A percentile compares a stretch with the other conserved stretches of the same genome.
phyloP scores from a whole-genome alignment of 2,797 vertebrate genomes.

The Margarornis squamiger region DNA sequence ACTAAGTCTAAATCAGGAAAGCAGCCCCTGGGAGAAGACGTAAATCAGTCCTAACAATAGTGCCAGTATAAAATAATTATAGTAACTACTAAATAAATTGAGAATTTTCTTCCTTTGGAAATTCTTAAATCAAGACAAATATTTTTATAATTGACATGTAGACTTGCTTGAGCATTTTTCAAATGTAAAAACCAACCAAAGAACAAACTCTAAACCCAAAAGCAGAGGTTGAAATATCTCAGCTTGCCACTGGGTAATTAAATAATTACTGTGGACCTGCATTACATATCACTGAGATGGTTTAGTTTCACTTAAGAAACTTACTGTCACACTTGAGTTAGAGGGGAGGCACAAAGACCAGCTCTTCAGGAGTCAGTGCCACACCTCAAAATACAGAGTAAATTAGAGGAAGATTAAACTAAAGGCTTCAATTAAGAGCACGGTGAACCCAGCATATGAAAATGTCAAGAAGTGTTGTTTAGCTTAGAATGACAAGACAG shows the following conservation, averaged over 20 bases:
- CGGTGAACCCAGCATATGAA: background rate
- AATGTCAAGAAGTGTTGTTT: background rate
- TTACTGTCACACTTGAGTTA: background rate
- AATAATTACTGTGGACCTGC: background rate
- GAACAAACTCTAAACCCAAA: background rate
- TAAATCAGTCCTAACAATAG: background rate
- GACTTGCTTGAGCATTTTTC: background rate
- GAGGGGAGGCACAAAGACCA: background rate
- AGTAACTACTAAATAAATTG: background rate
- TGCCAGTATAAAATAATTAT: background rate
- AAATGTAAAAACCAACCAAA: background rate
- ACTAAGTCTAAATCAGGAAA: background rate
- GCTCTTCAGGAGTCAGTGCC: background rate
- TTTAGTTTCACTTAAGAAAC: background rate
- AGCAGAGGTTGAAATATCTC: background rate
- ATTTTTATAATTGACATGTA: background rate
- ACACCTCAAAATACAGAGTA: background rate
- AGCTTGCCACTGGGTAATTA: background rate
- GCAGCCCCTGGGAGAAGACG: background rate
- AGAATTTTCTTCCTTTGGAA: background rate
- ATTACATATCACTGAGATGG: background rate
- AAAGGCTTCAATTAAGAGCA: background rate
- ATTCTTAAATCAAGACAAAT: background rate
- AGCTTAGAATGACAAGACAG: background rate
- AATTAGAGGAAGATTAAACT: constrained; percentile 1